These are phyloP conservation scores for Psilopsiagon aymara DNA, from an alignment of 2,113 vertebrate genomes.

Conservation along the genomic window DNA sequence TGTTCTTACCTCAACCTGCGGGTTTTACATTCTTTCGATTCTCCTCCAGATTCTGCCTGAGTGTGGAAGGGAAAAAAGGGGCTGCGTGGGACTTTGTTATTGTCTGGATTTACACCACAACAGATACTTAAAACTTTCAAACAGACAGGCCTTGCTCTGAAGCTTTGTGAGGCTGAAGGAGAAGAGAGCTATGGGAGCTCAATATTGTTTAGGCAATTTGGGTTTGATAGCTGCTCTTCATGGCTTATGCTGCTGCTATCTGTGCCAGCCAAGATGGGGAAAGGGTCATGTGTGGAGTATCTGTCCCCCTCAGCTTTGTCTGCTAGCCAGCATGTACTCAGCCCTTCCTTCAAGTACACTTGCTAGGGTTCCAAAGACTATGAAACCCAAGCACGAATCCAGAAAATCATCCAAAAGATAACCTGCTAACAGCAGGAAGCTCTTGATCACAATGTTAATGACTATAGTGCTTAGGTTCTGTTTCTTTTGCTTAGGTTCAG, in stretches of 20 bases:
- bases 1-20: background rate
- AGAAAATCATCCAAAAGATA: background rate
- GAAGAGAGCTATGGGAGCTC: background rate
- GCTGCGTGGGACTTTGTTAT: background rate
- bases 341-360: background rate
- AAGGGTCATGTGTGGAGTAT: rapidly evolving
- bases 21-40: background rate
- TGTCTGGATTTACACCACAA: background rate
- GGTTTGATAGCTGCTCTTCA: background rate
- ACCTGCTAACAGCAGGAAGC: background rate
- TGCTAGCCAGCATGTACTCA: background rate
- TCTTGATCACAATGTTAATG: background rate
- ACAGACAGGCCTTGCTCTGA: background rate
- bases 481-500: no score
- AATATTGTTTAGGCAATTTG: background rate
- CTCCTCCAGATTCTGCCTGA: background rate
- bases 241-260: background rate
- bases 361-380: background rate
- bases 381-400: background rate
- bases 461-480: background rate
- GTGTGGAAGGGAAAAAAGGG: background rate
- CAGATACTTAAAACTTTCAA: background rate
- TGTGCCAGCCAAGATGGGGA: background rate
- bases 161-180: background rate
- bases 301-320: background rate